Evolutionary conservation across 2,113 vertebrate species (phyloP).

Genomic region (Sphyrna mokarran): DNA sequence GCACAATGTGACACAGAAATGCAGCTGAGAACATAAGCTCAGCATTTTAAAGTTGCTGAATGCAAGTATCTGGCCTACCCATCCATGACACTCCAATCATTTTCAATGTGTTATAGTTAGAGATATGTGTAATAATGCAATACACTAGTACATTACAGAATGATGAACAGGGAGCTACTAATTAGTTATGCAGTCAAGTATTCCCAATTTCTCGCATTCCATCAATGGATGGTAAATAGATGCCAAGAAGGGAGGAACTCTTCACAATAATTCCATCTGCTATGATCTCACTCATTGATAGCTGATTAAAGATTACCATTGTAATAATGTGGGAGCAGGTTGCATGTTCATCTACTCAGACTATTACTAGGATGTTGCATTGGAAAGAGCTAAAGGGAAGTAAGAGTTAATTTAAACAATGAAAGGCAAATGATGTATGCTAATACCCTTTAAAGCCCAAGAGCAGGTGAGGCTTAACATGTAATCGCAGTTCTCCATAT

Average conservation of each 20-base stretch:
- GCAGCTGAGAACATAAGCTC: neutral
- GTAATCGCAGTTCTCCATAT: constrained; percentile 45
- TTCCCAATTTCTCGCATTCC: neutral
- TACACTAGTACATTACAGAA: neutral
- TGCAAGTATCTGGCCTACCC: neutral
- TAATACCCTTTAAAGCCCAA: constrained; percentile 37
- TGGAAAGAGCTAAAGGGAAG: neutral
- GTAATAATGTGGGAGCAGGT: neutral
- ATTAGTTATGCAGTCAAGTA: neutral
- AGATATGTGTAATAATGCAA: neutral
- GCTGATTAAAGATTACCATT: neutral
- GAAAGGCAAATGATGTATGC: neutral
- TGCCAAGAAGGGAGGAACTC: neutral
- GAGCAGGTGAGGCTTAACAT: constrained; percentile 44
- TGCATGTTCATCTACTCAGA: neutral
- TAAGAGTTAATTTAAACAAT: constrained; percentile 17
- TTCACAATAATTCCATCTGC: neutral
- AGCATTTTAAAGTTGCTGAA: neutral
- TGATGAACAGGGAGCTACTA: neutral
- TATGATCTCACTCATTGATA: neutral
- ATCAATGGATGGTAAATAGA: neutral
- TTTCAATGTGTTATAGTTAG: neutral
- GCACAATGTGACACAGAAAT: neutral
- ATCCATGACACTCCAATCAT: too few relatives aligned
- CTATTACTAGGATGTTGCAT: neutral